A percentile compares a stretch with the other conserved stretches of the same genome.
phyloP scores from a whole-genome alignment of 2,888 invertebrate species.

The Coenonympha glycerion region DNA sequence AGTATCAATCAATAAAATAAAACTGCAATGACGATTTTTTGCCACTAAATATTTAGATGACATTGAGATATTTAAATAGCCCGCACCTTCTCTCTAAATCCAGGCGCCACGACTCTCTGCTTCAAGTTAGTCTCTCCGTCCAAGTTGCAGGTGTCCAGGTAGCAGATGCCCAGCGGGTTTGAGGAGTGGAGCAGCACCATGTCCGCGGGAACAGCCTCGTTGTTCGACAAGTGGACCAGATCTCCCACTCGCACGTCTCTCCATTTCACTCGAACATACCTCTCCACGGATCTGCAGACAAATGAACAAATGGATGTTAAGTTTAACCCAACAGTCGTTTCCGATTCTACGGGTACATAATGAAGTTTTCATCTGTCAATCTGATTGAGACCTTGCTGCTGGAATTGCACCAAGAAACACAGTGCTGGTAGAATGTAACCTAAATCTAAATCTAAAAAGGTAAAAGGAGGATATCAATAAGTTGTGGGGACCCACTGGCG shows the following conservation, averaged over 20 bases:
- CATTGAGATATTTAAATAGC: not conserved
- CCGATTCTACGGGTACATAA: no score
- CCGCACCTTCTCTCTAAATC: slow-evolving; percentile 81
- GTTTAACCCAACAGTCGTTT: no score
- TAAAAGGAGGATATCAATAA: no score
- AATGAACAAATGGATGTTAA: not conserved
- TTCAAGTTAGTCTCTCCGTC: slow-evolving; percentile 98
- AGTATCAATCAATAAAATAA: not conserved
- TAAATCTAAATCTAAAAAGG: no score
- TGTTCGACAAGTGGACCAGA: slow-evolving; percentile 95
- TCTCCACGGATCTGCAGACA: slow-evolving; percentile 81
- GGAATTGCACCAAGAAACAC: no score
- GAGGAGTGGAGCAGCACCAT: slow-evolving; percentile 91
- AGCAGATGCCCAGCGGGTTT: slow-evolving; percentile 91
- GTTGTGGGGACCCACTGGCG: no score
- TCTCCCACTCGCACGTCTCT: slow-evolving; percentile 94
- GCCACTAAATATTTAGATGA: not conserved
- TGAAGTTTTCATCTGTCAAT: no score
- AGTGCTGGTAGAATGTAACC: no score
- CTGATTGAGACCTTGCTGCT: no score
- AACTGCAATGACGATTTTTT: not conserved
- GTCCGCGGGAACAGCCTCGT: slow-evolving; percentile 97
- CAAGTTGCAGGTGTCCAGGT: slow-evolving; percentile 96
- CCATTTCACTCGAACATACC: slow-evolving; percentile 92
- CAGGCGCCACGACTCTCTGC: slow-evolving; percentile 89